phyloP scores from a whole-genome alignment of 2,797 vertebrate genomes.

The Fringilla coelebs region DNA sequence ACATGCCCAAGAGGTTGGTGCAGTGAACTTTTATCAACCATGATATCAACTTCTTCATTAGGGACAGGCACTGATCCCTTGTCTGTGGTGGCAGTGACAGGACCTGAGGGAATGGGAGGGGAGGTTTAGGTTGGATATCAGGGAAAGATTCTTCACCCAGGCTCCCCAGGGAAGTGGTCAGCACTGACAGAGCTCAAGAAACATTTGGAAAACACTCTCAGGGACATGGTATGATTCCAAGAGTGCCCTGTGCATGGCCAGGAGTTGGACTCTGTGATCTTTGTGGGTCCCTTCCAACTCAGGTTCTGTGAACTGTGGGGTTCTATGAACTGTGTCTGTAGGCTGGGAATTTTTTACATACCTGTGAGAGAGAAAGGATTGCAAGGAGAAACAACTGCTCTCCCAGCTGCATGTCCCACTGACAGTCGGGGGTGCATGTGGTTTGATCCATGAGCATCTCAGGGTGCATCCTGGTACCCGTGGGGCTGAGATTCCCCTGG shows the following conservation, averaged over 20 bases:
- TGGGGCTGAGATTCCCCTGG: background rate
- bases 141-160: background rate
- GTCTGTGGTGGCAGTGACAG: background rate
- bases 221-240: background rate
- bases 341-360: background rate
- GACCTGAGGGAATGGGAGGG: background rate
- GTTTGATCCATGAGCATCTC: background rate
- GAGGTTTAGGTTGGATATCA: background rate
- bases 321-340: background rate
- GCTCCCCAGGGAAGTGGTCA: background rate
- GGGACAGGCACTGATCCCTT: background rate
- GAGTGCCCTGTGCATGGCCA: background rate
- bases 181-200: background rate
- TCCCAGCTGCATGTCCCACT: background rate
- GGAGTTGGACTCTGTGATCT: background rate
- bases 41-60: background rate
- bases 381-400: background rate
- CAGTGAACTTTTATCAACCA: background rate
- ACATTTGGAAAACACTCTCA: fast-evolving
- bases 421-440: fast-evolving
- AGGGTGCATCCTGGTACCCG: background rate
- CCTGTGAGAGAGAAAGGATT: background rate
- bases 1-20: background rate
- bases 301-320: background rate
- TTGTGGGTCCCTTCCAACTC: background rate